phyloP scores from a whole-genome alignment of 2,888 invertebrate genomes.

The Sminthurides aquaticus region DNA sequence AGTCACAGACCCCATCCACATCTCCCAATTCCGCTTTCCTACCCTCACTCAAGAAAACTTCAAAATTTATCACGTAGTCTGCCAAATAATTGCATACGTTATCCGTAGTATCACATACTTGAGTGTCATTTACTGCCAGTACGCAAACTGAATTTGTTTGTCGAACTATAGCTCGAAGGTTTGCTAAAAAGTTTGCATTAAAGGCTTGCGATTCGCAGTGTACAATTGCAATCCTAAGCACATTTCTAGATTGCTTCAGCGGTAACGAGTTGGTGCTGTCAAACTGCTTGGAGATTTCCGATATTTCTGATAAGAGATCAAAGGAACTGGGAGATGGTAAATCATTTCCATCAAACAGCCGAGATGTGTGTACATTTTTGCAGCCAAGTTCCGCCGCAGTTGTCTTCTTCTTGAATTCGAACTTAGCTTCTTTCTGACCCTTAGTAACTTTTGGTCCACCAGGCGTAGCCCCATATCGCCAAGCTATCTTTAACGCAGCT shows the following conservation, averaged over 20 bases:
- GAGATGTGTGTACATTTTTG: slow-evolving; percentile 21
- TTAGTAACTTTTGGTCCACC: slow-evolving; percentile 5
- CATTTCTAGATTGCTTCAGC: slow-evolving; percentile 20
- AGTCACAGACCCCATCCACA: slow-evolving; percentile 38
- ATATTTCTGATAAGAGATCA: slow-evolving; percentile 29
- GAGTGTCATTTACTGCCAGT: slow-evolving; percentile 25
- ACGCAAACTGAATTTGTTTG: slow-evolving; percentile 35
- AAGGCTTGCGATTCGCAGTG: slow-evolving; percentile 34
- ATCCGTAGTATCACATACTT: background rate
- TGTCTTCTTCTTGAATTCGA: slow-evolving; percentile 36
- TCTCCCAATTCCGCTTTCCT: slow-evolving; percentile 35
- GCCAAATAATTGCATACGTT: slow-evolving; percentile 29
- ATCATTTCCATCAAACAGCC: slow-evolving; percentile 2
- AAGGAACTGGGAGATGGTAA: slow-evolving; percentile 7
- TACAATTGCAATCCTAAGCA: slow-evolving; percentile 33
- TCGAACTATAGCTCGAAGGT: slow-evolving; percentile 31
- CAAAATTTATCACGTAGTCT: slow-evolving; percentile 34
- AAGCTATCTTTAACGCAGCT: slow-evolving; percentile 35
- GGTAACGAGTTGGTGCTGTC: background rate
- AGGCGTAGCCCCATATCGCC: slow-evolving; percentile 31
- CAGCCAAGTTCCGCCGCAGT: slow-evolving; percentile 31
- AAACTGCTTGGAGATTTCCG: slow-evolving; percentile 17
- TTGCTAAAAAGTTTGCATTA: slow-evolving; percentile 27
- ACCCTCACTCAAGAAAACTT: slow-evolving; percentile 34
- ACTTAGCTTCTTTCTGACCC: slow-evolving; percentile 28